Base-by-base conservation (phyloP, 2,113 vertebrate species). In the Toxotes jaculatrix region DNA sequence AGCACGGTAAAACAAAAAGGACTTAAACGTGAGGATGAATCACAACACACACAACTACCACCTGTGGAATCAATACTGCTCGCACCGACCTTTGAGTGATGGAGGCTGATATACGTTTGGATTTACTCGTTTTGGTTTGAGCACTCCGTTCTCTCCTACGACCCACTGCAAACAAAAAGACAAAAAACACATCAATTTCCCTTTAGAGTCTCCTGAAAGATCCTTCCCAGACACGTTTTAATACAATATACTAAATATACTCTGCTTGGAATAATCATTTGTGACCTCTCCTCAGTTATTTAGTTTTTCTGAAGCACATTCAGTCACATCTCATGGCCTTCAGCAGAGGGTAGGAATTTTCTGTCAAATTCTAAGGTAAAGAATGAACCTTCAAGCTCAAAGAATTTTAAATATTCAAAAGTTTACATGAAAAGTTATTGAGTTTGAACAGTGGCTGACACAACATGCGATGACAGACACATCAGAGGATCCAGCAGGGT, bases 31-130 rank as follows among this genome's bases (percentile, higher is more conserved):
- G 34, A 77, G 91, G 91, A 85, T 62, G 75, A 80, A 57, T 68
- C 76, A 88, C 90, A 66, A 62, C 72, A 79, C 62, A 76, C 66
- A 74, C 71, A 76, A 47, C 1, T 36, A n/a, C 36, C 76, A 36
- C 72, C 79, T 31, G 67, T 31, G 43, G 56, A 19, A 19, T 9
- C 27, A 8, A 4, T 4, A 3, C 45, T 0, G 31, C 40, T 34
- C 1, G 2, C 32, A 86, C 90, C 45, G 60, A 99, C 98, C 98
- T 98, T 96, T 99, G 89, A 99, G 96, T 34, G 98, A 98, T n/a
- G 98, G 98, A 0, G 98, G 98, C 0, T 97, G 97, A 84, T 99
- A 99, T 89, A 96, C 95, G 83, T 96, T 96, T 64, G 97, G 96
- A 83, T 96, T 97, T 89, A 96, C 74, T 89, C 96, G 96, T 93